These are phyloP conservation scores for Anomalospiza imberbis DNA, from an alignment of 2,797 vertebrate genomes.

Conservation along the genomic window DNA sequence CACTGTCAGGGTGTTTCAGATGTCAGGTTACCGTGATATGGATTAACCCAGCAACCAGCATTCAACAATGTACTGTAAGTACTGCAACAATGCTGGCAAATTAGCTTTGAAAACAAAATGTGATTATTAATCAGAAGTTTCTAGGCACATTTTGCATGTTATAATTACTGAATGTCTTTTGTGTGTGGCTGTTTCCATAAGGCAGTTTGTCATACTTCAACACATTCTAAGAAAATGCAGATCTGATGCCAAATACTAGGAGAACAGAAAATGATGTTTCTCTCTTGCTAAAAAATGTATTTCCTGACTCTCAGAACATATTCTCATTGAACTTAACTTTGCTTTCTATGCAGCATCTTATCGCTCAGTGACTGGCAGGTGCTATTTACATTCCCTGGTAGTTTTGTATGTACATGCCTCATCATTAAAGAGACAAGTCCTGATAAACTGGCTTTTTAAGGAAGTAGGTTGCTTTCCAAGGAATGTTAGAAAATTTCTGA, in stretches of 20 bases:
- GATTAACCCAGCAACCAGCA: neutral
- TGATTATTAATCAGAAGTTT: constrained; percentile 28
- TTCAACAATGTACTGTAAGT: neutral
- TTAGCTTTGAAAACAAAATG: neutral
- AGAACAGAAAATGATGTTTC: neutral
- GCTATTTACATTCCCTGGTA: neutral
- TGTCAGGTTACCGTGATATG: neutral
- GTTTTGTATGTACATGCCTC: neutral
- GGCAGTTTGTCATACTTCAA: neutral
- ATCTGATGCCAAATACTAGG: neutral
- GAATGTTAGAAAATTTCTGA: neutral
- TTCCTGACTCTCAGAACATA: neutral
- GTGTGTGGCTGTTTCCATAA: neutral
- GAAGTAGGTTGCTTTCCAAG: neutral
- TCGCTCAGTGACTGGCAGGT: neutral
- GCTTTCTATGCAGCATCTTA: neutral
- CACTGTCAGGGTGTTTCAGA: neutral
- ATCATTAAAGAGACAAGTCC: neutral
- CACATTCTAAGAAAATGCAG: neutral
- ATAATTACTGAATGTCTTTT: neutral
- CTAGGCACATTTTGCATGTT: neutral
- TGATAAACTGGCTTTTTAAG: neutral
- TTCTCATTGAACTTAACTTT: neutral
- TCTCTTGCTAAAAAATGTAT: neutral
- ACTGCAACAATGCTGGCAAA: neutral